phyloP scores from a whole-genome alignment of 2,797 vertebrate genomes.

The Cyclopterus lumpus region DNA sequence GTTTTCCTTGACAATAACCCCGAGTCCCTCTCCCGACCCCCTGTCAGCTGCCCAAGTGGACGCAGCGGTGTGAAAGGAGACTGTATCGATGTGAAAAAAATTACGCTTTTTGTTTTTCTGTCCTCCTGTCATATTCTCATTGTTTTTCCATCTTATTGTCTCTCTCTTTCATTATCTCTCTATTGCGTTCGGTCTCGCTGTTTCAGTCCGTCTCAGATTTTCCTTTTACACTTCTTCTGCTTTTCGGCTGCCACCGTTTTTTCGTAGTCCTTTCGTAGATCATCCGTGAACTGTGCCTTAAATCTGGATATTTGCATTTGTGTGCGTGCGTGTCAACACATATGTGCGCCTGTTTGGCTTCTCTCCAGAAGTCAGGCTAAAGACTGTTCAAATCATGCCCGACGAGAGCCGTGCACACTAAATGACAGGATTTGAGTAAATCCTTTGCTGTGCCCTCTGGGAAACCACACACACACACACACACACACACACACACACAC shows the following conservation, averaged over 20 bases:
- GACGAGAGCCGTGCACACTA: constrained; percentile 44
- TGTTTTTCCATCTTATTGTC: constrained; percentile 34
- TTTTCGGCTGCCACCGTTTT: constrained; percentile 31
- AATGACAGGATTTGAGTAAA: constrained; percentile 72
- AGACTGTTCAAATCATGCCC: constrained; percentile 65
- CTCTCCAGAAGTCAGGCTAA: constrained; percentile 53
- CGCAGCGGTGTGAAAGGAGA: constrained; percentile 62
- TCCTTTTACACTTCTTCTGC: constrained; percentile 10
- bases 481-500: constrained; percentile 27
- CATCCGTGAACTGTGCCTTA: constrained; percentile 1
- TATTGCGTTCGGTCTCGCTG: constrained; percentile 4
- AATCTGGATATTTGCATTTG: constrained; percentile 38
- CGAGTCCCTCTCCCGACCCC: constrained; percentile 3
- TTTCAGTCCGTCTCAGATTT: constrained; percentile 2
- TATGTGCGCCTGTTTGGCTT: constrained; percentile 47
- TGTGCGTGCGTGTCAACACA: constrained; percentile 9
- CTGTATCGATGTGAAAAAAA: constrained; percentile 76
- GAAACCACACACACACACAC: constrained; percentile 37
- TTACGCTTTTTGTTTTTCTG: constrained; percentile 66
- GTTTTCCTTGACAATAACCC: constrained; percentile 69
- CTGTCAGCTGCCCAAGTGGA: constrained; percentile 66
- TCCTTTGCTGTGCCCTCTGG: constrained; percentile 60
- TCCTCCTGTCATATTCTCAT: constrained; percentile 48
- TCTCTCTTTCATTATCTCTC: constrained; percentile 40
- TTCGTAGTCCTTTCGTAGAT: constrained; percentile 3